Evolutionary conservation across 2,888 invertebrate genomes (phyloP).

Genomic region (Nomada fucata): DNA sequence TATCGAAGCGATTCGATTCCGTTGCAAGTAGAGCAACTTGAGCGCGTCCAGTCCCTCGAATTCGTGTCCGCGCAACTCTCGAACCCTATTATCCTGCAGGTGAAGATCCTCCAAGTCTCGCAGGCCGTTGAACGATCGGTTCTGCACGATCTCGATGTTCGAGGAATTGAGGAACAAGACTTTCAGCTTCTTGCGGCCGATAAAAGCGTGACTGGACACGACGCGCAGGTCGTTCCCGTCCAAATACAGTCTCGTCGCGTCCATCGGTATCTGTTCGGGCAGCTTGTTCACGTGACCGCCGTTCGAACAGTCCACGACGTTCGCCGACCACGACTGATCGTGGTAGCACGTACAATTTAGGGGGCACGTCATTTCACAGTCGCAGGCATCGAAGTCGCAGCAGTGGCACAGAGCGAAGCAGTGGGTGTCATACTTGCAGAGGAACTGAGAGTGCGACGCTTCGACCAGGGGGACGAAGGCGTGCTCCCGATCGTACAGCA

Average conservation of each 20-base stretch:
- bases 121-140: conserved; percentile 93
- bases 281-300: conserved; percentile 89
- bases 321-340: conserved; percentile 94
- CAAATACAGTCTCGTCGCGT: conserved; percentile 94
- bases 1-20: conserved; percentile 89
- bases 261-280: conserved; percentile 95
- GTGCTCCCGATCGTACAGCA: conserved; percentile 91
- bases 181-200: conserved; percentile 92
- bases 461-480: conserved; percentile 91
- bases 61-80: conserved; percentile 90
- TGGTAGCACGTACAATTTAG: conserved; percentile 95
- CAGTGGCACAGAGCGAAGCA: conserved; percentile 95
- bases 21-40: conserved; percentile 89
- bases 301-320: conserved; percentile 92
- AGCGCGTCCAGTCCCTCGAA: conserved; percentile 91
- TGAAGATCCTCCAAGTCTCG: conserved; percentile 90
- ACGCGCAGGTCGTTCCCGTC: conserved; percentile 93
- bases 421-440: conserved; percentile 93
- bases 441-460: conserved; percentile 92
- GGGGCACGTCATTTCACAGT: conserved; percentile 96
- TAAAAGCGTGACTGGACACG: conserved; percentile 93
- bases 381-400: conserved; percentile 96
- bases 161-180: conserved; percentile 91
- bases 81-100: conserved; percentile 90
- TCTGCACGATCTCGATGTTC: conserved; percentile 91